These are phyloP conservation scores for Callaeas wilsoni DNA, from an alignment of 2,113 vertebrate genomes.

Conservation along the genomic window DNA sequence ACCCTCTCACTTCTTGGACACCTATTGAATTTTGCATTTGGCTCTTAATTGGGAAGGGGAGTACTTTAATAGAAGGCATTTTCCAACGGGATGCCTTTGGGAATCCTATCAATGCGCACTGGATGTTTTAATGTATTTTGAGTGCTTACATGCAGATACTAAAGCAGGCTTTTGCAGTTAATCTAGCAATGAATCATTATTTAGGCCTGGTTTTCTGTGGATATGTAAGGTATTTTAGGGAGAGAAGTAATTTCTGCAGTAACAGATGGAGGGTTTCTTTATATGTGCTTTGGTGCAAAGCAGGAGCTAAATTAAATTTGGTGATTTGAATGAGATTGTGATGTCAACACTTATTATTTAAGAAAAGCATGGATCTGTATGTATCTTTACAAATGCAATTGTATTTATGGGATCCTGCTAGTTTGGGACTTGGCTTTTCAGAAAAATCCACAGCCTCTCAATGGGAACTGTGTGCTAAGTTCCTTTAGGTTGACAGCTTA, in stretches of 20 bases:
- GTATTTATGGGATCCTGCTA: background rate
- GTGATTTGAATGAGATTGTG: background rate
- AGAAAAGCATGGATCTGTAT: background rate
- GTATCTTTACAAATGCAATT: background rate
- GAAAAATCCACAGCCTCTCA: background rate
- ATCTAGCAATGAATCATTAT: background rate
- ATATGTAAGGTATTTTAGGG: background rate
- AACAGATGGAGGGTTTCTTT: constrained; percentile 1
- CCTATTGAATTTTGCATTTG: background rate
- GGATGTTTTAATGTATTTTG: background rate
- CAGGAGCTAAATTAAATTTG: background rate
- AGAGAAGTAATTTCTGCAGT: background rate
- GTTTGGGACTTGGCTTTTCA: background rate
- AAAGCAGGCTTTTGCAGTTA: background rate
- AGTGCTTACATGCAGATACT: background rate
- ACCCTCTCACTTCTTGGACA: background rate
- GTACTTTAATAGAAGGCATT: background rate
- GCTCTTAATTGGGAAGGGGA: background rate
- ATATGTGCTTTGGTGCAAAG: background rate
- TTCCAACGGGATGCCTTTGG: background rate
- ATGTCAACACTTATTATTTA: background rate
- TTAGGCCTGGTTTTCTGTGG: background rate
- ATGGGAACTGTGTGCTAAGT: background rate
- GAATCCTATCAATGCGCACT: background rate
- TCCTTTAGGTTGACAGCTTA: background rate